Conservation (phyloP, 2,797 vertebrate species). For the Enteromius anoplus region DNA sequence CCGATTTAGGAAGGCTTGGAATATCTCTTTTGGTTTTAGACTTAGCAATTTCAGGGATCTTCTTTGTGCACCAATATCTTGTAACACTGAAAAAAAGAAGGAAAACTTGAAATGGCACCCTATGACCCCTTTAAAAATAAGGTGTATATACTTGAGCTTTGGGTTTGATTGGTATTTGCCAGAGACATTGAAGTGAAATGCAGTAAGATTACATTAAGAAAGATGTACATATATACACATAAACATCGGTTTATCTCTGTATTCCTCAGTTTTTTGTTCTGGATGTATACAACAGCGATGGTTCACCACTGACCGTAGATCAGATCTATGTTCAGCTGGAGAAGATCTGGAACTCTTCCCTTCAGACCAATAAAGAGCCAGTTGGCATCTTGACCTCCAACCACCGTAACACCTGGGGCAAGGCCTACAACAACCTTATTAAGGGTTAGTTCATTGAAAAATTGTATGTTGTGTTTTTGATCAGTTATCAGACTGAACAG, state of each 20-base stretch:
- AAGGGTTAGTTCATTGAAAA: constrained; percentile 75
- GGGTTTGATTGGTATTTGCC: background rate
- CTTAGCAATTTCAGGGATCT: too few species aligned
- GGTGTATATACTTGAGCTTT: background rate
- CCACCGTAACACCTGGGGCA: constrained; percentile 97
- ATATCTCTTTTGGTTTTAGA: too few species aligned
- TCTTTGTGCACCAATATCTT: too few species aligned
- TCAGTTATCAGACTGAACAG: background rate
- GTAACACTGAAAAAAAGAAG: too few species aligned
- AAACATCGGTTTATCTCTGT: constrained; percentile 34
- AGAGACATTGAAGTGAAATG: background rate
- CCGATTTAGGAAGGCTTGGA: too few species aligned
- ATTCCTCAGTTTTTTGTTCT: constrained; percentile 89
- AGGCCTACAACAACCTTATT: constrained; percentile 93
- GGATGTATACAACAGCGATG: constrained; percentile 93
- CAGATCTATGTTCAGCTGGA: constrained; percentile 94
- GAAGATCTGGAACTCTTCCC: constrained; percentile 97
- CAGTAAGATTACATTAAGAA: background rate
- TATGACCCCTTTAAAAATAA: background rate
- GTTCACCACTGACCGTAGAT: constrained; percentile 86
- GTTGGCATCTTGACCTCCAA: constrained; percentile 95
- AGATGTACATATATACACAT: background rate
- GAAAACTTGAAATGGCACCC: too few species aligned
- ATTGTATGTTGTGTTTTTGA: background rate
- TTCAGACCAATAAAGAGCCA: constrained; percentile 97